Conservation (phyloP, 2,113 vertebrate genomes). For the Mirza zaza region DNA sequence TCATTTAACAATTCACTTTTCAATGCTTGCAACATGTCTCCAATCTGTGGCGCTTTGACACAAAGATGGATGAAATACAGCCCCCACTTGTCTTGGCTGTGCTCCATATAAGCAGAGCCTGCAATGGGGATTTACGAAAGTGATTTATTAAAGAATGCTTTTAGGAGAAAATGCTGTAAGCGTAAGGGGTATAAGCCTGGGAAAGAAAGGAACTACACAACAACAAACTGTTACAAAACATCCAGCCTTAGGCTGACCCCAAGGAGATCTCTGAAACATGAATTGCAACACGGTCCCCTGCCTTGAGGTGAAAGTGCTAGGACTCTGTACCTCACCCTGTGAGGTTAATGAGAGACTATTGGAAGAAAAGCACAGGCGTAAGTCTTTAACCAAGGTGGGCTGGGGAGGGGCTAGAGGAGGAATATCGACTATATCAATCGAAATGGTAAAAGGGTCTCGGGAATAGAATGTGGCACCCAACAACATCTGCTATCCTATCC, state of each 20-base stretch:
- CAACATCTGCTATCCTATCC: background rate
- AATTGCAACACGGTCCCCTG: background rate
- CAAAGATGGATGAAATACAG: conserved; percentile 36
- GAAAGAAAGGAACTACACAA: background rate
- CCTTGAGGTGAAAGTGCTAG: background rate
- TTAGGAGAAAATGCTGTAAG: background rate
- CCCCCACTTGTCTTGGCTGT: background rate
- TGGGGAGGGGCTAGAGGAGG: rapidly evolving
- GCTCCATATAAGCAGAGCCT: background rate
- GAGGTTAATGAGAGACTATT: background rate
- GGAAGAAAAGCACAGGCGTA: background rate
- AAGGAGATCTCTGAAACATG: background rate
- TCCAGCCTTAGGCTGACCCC: background rate
- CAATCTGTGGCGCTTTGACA: background rate
- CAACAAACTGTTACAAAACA: background rate
- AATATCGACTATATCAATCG: background rate
- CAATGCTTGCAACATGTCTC: background rate
- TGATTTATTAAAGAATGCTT: conserved; percentile 46
- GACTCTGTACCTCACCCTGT: background rate
- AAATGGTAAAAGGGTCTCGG: background rate
- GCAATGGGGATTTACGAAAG: background rate
- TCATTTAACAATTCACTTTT: conserved; percentile 31
- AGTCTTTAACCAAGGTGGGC: background rate
- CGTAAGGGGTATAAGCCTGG: background rate
- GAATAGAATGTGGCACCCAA: background rate